Evolutionary conservation across 1,140 invertebrate genomes (phyloP).

Genomic region (Oncopodura yosiiana): DNA sequence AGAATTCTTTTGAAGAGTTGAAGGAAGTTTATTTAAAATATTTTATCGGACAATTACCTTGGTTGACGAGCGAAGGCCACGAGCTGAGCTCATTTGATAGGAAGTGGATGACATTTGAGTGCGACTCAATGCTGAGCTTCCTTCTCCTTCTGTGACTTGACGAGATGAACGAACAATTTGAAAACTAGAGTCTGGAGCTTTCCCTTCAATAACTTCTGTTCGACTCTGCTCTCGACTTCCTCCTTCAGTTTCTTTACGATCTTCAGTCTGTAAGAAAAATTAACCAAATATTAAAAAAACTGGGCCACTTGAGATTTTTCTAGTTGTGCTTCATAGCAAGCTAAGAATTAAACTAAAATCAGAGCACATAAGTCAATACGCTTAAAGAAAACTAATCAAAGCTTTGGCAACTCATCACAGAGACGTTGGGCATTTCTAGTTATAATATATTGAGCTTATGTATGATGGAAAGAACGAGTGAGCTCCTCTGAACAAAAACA

Average conservation of each 20-base stretch:
- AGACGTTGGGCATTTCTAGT: too few species aligned
- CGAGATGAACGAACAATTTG: conserved; percentile 33
- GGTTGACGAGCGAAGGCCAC: conserved; percentile 25
- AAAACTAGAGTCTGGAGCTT: conserved; percentile 30
- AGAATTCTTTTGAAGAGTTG: not conserved
- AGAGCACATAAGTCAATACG: too few species aligned
- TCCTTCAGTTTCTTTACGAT: conserved; percentile 26
- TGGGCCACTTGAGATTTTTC: too few species aligned
- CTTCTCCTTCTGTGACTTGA: conserved; percentile 22
- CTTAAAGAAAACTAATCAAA: too few species aligned
- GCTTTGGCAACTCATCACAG: too few species aligned
- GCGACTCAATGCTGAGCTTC: conserved; percentile 12
- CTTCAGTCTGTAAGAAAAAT: conserved; percentile 25
- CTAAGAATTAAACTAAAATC: too few species aligned
- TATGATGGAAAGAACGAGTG: too few species aligned
- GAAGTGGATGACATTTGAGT: conserved; percentile 24
- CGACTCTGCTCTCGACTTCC: conserved; percentile 28
- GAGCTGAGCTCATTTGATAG: conserved; percentile 33
- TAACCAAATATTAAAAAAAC: too few species aligned
- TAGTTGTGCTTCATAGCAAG: too few species aligned
- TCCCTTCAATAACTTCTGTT: conserved; percentile 33
- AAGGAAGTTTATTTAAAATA: too few species aligned
- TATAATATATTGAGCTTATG: too few species aligned
- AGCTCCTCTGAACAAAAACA: too few species aligned
- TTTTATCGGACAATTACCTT: conserved; percentile 29